A percentile compares a stretch with the other conserved stretches of the same genome.
Evolutionary conservation across 64 coral and sea anemone species (phyloP).

Genomic region (Stylophora pistillata): DNA sequence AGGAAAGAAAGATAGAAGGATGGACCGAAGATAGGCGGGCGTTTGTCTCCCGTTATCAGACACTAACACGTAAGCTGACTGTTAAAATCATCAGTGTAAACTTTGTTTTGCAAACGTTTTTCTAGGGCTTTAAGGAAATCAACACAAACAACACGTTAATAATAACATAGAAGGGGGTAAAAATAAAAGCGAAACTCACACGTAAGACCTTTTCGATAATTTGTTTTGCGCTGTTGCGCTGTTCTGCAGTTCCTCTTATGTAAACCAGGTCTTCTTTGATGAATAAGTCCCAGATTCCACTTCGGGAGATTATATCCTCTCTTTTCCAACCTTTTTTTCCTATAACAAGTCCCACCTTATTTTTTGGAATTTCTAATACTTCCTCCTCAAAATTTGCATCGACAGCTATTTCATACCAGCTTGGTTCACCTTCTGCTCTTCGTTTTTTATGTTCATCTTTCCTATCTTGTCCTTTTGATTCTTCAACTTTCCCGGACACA

Average conservation of each 20-base stretch:
- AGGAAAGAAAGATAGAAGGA: too few species aligned
- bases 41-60: too few species aligned
- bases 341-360: not conserved
- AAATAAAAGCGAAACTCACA: not conserved
- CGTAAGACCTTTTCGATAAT: not conserved
- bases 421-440: slow-evolving; percentile 1
- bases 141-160: too few species aligned
- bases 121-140: not conserved
- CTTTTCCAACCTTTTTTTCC: not conserved
- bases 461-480: not conserved
- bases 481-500: not conserved
- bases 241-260: not conserved
- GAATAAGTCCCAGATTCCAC: not conserved
- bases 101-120: too few species aligned
- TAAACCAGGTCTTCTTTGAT: not conserved
- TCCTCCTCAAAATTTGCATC: not conserved
- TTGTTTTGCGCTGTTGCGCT: not conserved
- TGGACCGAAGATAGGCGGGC: too few species aligned
- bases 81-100: too few species aligned
- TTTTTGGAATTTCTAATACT: not conserved
- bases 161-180: not conserved
- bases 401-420: not conserved
- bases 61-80: too few species aligned
- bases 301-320: not conserved
- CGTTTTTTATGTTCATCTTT: not conserved